These are phyloP conservation scores for Rhynchopsitta pachyrhyncha DNA, from an alignment of 2,113 vertebrate species.

Conservation along the genomic window DNA sequence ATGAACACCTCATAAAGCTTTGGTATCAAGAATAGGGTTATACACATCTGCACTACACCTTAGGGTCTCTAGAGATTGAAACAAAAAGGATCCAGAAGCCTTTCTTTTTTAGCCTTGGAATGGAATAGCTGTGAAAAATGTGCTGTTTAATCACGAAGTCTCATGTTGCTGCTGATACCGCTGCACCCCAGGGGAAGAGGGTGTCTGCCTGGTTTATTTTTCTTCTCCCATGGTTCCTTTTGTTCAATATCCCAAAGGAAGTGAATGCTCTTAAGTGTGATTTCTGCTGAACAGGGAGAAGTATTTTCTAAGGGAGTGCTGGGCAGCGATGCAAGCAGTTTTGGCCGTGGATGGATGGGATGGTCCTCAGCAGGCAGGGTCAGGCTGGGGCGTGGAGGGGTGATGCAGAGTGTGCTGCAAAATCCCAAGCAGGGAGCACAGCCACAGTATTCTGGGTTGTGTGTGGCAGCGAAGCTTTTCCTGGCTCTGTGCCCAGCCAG, in stretches of 20 bases:
- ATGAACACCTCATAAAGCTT: neutral
- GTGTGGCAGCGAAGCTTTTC: fast-evolving
- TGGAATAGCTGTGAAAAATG: neutral
- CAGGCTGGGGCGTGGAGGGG: fast-evolving
- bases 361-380: too few relatives aligned
- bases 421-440: neutral
- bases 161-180: neutral
- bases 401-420: fast-evolving
- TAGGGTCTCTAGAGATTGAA: neutral
- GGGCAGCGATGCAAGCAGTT: neutral
- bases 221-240: neutral
- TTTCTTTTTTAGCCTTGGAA: neutral
- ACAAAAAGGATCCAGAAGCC: neutral
- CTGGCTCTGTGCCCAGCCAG: neutral
- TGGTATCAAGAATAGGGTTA: neutral
- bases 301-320: neutral
- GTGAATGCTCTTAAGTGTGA: neutral
- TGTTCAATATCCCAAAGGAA: neutral
- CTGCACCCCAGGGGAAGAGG: neutral
- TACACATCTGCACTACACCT: neutral
- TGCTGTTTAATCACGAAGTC: neutral
- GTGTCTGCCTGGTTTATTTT: neutral
- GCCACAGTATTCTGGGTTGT: fast-evolving
- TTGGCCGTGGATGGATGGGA: fast-evolving
- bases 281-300: neutral